Evolutionary conservation across 2,888 invertebrate species (phyloP), one percentile per base, ranked within the genome.

Genomic region (Drosophila picticornis): DNA sequence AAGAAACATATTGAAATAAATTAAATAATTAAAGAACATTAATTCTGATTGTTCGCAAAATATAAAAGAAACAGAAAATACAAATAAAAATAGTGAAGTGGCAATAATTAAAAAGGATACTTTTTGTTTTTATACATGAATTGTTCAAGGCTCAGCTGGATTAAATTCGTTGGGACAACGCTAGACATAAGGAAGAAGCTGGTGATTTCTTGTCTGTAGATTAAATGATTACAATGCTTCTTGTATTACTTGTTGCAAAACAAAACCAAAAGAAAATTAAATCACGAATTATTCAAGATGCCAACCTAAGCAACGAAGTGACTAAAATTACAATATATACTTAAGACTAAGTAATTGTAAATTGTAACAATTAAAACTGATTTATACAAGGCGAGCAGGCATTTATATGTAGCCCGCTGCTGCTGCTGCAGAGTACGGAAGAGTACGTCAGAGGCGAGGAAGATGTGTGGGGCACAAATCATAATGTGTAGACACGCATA

Each of bases 361-460:
- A 60, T 66, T 72, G 51, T 84, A 90, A 86, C 90, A 88, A 88
- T 90, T 82, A 88, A 84, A 84, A 83, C 85, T 87, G 74, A 83
- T 88, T 83, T 85, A 74, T 90, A 85, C 90, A 85, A 82, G 67
- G 65, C 73, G 56, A 32, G 51, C 64, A 43, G 55, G 55, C 53
- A 61, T 52, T 57, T 36, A 52, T 43, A 32, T 34, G 40, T 46
- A 36, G 32, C 71, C 72, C 36, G 65, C 77, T 59, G 69, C 73
- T 74, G 59, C 57, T 55, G 43, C 55, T 55, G 36, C 73, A 13
- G 38, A 38, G 38, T 56, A 43, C 31, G 34, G 50, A 34, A 77
- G 55, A 60, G 55, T 59, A 46, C 72, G 63, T 52, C 55, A 46
- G 52, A 53, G 53, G 57, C 63, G 56, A 52, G 70, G 63, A 63